Evolutionary conservation across 2,888 invertebrate species (phyloP).

Genomic region (Loripinus fragilis): DNA sequence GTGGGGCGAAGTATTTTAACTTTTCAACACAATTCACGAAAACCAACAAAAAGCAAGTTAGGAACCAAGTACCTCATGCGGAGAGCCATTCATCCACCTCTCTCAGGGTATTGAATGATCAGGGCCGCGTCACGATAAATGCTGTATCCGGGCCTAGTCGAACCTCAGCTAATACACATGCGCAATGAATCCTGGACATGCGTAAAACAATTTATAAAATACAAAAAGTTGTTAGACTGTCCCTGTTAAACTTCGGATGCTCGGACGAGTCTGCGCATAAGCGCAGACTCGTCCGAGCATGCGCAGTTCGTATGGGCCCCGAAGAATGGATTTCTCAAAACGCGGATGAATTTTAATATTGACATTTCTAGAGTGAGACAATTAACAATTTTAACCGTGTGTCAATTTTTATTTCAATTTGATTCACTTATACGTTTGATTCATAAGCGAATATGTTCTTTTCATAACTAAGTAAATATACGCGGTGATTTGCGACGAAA

Average conservation of each 20-base stretch:
- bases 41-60: not conserved
- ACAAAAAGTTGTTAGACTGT: too few relatives aligned
- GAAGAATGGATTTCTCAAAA: not conserved
- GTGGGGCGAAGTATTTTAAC: not conserved
- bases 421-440: conserved; percentile 7
- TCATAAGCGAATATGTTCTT: conserved; percentile 18
- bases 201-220: too few relatives aligned
- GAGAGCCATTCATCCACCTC: not conserved
- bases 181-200: too few relatives aligned
- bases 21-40: conserved; percentile 8
- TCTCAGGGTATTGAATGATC: too few relatives aligned
- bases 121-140: too few relatives aligned
- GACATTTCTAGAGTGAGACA: conserved; percentile 6
- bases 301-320: too few relatives aligned
- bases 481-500: not conserved
- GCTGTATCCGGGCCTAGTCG: too few relatives aligned
- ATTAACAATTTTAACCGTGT: conserved; percentile 8
- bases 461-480: conserved; percentile 11
- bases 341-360: not conserved
- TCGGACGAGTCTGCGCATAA: too few relatives aligned
- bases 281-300: too few relatives aligned
- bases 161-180: too few relatives aligned
- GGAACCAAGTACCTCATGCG: not conserved
- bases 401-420: conserved; percentile 11
- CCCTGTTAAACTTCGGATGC: too few relatives aligned